Percentiles rank a stretch among this genome's conserved stretches.
Evolutionary conservation across 2,113 vertebrate genomes (phyloP).

Genomic region (Ceyx melanurus): DNA sequence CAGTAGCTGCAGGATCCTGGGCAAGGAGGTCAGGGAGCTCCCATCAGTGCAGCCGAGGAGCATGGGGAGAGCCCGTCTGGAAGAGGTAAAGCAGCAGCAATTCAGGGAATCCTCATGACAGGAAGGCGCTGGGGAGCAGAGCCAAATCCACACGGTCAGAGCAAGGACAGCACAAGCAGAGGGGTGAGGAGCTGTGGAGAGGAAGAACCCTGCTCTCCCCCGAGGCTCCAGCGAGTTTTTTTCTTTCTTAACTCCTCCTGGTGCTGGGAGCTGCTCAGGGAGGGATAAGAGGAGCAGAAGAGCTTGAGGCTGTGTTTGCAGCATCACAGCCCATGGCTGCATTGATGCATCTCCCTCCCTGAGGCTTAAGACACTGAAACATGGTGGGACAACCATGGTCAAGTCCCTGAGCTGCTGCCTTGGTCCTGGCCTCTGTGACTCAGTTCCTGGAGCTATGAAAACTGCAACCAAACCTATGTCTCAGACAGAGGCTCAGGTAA

Average conservation of each 20-base stretch:
- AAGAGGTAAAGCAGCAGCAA: neutral
- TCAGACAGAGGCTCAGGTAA: neutral
- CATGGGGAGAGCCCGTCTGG: neutral
- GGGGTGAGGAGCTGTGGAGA: neutral
- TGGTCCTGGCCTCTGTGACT: neutral
- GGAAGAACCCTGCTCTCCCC: neutral
- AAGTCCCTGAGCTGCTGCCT: neutral
- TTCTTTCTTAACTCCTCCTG: neutral
- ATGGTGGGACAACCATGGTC: fast-evolving
- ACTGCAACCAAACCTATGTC: neutral
- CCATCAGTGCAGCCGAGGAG: neutral
- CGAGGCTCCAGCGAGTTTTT: neutral
- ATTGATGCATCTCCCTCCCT: neutral
- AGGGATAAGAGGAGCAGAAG: neutral
- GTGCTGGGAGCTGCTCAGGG: neutral
- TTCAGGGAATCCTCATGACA: slow-evolving; percentile 7
- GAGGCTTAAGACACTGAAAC: neutral
- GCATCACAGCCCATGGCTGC: neutral
- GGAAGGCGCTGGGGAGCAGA: slow-evolving; percentile 8
- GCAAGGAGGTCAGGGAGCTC: neutral
- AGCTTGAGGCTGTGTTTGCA: neutral
- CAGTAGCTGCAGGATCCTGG: fast-evolving
- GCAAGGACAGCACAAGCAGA: slow-evolving; percentile 11
- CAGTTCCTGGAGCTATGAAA: neutral
- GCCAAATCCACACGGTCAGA: neutral